phyloP scores from a whole-genome alignment of 2,888 invertebrate species.

The Balanococcus diminutus region DNA sequence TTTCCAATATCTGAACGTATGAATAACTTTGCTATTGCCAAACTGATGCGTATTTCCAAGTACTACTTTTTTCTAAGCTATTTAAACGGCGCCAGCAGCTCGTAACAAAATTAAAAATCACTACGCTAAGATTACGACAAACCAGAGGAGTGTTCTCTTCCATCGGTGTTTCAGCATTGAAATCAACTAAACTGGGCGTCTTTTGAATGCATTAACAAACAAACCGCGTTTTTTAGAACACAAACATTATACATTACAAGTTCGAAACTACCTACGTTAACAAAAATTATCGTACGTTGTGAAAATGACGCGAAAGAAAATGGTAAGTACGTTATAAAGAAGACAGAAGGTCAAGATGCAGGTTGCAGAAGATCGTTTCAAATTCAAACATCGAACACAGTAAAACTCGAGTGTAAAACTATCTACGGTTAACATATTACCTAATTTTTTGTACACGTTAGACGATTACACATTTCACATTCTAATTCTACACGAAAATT shows the following conservation, averaged over 20 bases:
- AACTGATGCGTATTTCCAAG: background rate
- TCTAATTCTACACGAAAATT: too few species aligned
- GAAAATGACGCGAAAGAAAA: background rate
- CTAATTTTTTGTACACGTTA: too few species aligned
- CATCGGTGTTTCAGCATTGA: slow-evolving; percentile 78
- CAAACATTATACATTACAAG: background rate
- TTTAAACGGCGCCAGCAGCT: background rate
- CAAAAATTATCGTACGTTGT: background rate
- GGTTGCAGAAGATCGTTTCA: background rate
- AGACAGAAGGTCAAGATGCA: background rate
- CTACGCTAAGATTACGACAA: slow-evolving; percentile 56
- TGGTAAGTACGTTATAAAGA: background rate
- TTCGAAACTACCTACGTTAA: slow-evolving; percentile 11
- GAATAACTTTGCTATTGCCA: background rate
- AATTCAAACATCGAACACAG: background rate
- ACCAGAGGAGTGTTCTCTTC: slow-evolving; percentile 93
- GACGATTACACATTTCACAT: too few species aligned
- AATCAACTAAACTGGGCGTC: slow-evolving; percentile 70
- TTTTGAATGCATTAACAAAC: slow-evolving; percentile 56
- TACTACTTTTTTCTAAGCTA: background rate
- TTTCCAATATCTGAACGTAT: slow-evolving; percentile 12
- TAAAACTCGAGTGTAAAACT: background rate
- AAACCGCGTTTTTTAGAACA: slow-evolving; percentile 46
- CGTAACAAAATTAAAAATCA: slow-evolving; percentile 33
- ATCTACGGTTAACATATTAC: background rate